Percentiles rank a stretch among this genome's conserved stretches.
These are phyloP conservation scores for Hartigia nigra DNA, from an alignment of 2,888 invertebrate genomes.

Conservation along the genomic window DNA sequence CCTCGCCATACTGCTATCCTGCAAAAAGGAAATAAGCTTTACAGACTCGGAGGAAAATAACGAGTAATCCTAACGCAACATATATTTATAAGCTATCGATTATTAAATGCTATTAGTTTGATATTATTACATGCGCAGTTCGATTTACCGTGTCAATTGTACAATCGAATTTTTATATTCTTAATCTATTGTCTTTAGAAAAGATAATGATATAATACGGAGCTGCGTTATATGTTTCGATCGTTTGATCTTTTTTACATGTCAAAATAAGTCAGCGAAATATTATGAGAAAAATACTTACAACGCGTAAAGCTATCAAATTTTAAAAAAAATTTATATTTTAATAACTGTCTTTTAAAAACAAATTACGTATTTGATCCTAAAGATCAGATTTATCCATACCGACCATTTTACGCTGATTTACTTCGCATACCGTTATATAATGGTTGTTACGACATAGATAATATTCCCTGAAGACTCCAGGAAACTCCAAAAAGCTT, in stretches of 20 bases:
- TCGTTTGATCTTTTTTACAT: background rate
- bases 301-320: background rate
- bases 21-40: slow-evolving; percentile 55
- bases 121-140: background rate
- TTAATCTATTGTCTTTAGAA: background rate
- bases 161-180: background rate
- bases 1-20: slow-evolving; percentile 50
- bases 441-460: background rate
- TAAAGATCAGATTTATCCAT: slow-evolving; percentile 14
- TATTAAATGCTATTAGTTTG: too few relatives aligned
- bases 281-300: background rate
- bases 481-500: background rate
- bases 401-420: slow-evolving; percentile 24
- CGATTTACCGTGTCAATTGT: background rate
- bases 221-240: background rate
- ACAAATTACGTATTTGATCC: background rate
- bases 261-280: background rate
- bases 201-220: background rate
- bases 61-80: background rate
- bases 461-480: background rate
- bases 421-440: slow-evolving; percentile 3
- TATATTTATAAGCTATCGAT: background rate
- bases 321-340: background rate
- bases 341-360: background rate
- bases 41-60: slow-evolving; percentile 53